Evolutionary conservation across 2,797 vertebrate species (phyloP), one percentile per base, ranked within the genome.

Genomic region (Darevskia nairensis): DNA sequence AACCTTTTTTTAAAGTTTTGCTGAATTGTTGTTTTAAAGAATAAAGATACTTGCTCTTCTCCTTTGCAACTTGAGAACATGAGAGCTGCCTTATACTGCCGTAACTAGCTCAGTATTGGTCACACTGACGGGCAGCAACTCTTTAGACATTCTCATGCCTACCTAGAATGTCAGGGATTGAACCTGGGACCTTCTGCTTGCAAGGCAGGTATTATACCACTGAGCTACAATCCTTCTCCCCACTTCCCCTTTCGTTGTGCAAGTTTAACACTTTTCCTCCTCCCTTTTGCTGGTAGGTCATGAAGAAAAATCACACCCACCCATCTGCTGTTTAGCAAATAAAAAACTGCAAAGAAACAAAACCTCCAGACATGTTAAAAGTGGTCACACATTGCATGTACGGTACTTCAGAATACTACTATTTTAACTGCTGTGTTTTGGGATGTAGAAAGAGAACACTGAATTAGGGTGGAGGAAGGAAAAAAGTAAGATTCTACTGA

Each of bases 401-500:
- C 27, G 23, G 27, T 44, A 17, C 35, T 61, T 39, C 72, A 17
- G 27, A 61, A n/a, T 71, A 55, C 50, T 69, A 32, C 68, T 78
- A 78, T 61, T 61, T 27, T 39, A 25, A 61, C 27, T 46, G 3
- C 27, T 82, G 39, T n/a, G 19, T 79, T 44, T 85, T 46, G 27
- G 39, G 17, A 75, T 2, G 55, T 39, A 21, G 55, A 55, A 82
- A 41, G 41, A 15, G 59, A n/a, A 69, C 32, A 19, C 41, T 8
- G 41, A 19, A 21, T 59, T 39, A 6, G 32, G 5, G 10, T 44
- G n/a, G 50, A 23, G 80, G 77, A 78, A 41, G 91, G 88, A 8
- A 75, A 59, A n/a, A 10, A 89, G 84, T 91, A 95, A 88, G 89
- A 64, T 86, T 88, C 25, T 11, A 13, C 0, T 44, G 82, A 92